phyloP scores from a whole-genome alignment of 2,113 vertebrate species.

The Hippoglossus stenolepis region DNA sequence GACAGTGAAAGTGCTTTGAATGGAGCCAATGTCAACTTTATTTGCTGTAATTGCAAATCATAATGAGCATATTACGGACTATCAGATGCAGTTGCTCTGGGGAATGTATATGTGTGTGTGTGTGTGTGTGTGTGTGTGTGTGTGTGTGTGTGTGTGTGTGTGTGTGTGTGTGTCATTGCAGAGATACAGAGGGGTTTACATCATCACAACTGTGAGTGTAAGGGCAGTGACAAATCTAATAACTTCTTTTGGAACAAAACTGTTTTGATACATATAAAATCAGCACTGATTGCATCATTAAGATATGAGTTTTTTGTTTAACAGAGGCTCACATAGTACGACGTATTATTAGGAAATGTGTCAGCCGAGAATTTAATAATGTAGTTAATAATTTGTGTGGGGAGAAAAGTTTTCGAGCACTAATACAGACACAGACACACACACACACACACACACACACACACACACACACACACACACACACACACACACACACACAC shows the following conservation, averaged over 20 bases:
- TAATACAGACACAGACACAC: constrained; percentile 4
- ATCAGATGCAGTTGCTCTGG: not conserved
- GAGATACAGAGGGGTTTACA: constrained; percentile 28
- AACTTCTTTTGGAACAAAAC: constrained; percentile 26
- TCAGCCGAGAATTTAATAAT: constrained; percentile 19
- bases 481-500: not conserved
- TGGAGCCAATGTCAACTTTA: not conserved
- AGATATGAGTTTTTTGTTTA: not conserved
- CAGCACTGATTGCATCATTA: constrained; percentile 31
- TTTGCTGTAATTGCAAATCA: constrained; percentile 11
- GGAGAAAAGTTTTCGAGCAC: constrained; percentile 13
- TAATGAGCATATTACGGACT: not conserved
- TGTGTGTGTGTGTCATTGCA: constrained; percentile 35
- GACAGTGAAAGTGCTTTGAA: not conserved
- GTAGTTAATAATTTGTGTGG: constrained; percentile 4
- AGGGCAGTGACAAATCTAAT: constrained; percentile 23
- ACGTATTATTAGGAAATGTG: constrained; percentile 16
- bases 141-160: not conserved
- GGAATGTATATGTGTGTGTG: not conserved
- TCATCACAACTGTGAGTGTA: constrained; percentile 30
- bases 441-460: constrained; percentile 2
- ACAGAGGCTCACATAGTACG: not conserved
- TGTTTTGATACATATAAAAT: constrained; percentile 13
- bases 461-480: not conserved
- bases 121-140: not conserved